Percentiles rank a stretch among this genome's conserved stretches.
Evolutionary conservation across 2,113 vertebrate genomes (phyloP).

Genomic region (Pangasianodon hypophthalmus): DNA sequence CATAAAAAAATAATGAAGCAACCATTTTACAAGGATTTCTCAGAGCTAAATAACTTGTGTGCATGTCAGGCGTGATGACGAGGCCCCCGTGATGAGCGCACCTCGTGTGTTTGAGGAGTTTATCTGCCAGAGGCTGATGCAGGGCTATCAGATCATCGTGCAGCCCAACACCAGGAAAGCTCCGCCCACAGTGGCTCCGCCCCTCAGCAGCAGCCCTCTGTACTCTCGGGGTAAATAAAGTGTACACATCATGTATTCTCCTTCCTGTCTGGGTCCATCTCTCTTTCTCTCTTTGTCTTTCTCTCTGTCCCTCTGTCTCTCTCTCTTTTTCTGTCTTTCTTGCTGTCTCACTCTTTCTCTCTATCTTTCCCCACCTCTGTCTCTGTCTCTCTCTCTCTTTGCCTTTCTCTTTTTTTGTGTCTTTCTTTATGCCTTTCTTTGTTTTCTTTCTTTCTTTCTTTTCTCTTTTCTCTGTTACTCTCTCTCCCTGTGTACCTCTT

Average conservation of each 20-base stretch:
- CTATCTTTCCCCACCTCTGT: neutral
- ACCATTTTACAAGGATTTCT: neutral
- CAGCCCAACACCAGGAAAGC: conserved; percentile 84
- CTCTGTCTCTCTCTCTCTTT: too few relatives aligned
- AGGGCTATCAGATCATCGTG: conserved; percentile 97
- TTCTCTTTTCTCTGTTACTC: neutral
- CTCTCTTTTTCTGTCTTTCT: neutral
- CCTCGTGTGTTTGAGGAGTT: conserved; percentile 98
- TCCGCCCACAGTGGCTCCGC: conserved; percentile 72
- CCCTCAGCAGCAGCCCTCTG: conserved; percentile 93
- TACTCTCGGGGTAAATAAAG: conserved; percentile 84
- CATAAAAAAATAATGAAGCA: neutral
- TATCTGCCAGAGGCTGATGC: conserved; percentile 97
- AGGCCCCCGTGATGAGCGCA: conserved; percentile 86
- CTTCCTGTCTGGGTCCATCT: neutral
- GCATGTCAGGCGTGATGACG: conserved; percentile 86
- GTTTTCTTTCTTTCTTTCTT: neutral
- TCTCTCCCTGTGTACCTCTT: too few relatives aligned
- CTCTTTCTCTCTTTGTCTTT: neutral
- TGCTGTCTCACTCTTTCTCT: neutral
- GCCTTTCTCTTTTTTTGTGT: neutral
- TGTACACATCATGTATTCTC: neutral
- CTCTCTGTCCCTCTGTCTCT: neutral
- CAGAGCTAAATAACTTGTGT: neutral
- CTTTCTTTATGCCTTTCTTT: neutral